Base-by-base conservation (phyloP, 2,113 vertebrate species). In the Hippocampus guttulatus region DNA sequence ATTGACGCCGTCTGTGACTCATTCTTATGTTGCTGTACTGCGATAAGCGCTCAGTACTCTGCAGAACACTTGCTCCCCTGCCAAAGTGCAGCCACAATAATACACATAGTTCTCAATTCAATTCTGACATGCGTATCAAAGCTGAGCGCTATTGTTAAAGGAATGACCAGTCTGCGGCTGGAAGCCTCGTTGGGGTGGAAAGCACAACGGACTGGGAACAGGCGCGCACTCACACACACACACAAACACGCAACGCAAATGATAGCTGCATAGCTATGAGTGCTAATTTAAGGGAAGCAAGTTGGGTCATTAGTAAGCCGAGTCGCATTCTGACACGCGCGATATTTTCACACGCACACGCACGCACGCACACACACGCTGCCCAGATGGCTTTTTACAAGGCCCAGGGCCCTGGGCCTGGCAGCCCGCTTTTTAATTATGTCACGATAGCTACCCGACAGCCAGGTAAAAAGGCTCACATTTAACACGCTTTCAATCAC, bases 361-460 rank as follows among this genome's bases (percentile, higher is more conserved):
- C 68, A 45, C 67, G 54, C 70, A 68, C 75, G 33, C 69, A 58
- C 71, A 69, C 77, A 76, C 82, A 81, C 73, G 79, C 85, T 79
- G 74, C 83, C 80, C 89, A 91, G 88, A 91, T 91, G 89, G 84
- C 77, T 88, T 45, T 91, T 91, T 89, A 91, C 88, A 89, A 89
- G 89, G 84, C 86, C 84, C 84, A 78, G 81, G 88, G 85, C 85
- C 81, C 79, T 84, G 84, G 78, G 81, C 75, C 79, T 85, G 84
- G 78, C 83, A 74, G 87, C 85, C 87, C 87, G 79, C 78, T 88
- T 90, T 90, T 90, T 88, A 90, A 90, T 90, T 89, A 90, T 88
- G 88, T 90, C 78, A 81, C 41, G 27, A 85, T 85, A 84, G 84
- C 76, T 75, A 85, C 89, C 79, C 76, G 15, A 86, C 84, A 6